Conservation (phyloP, 2,797 vertebrate species). For the Eremophila alpestris region DNA sequence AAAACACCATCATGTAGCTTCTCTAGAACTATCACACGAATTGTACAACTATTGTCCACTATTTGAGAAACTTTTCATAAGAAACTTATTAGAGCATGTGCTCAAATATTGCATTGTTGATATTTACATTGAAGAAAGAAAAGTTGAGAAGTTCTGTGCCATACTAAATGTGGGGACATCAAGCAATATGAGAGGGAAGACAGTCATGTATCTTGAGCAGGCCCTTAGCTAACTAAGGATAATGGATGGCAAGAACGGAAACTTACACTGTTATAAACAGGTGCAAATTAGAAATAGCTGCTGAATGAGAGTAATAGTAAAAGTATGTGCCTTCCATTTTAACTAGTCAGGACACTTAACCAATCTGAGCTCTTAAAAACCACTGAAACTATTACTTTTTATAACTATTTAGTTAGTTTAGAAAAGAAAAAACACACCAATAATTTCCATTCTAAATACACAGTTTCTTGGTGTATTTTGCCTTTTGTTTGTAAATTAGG, state of each 20-base stretch:
- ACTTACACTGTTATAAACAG: not conserved
- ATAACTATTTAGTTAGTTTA: not conserved
- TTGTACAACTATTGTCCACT: not conserved
- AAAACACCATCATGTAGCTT: not conserved
- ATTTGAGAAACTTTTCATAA: not conserved
- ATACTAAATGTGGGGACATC: not conserved
- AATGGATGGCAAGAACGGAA: not conserved
- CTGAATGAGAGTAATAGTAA: not conserved
- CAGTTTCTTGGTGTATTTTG: not conserved
- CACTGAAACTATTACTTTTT: not conserved
- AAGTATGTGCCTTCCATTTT: not conserved
- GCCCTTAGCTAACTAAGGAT: not conserved
- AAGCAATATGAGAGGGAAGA: not conserved
- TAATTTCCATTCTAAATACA: not conserved
- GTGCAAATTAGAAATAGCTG: not conserved
- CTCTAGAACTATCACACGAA: not conserved
- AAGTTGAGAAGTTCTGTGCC: not conserved
- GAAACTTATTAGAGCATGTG: not conserved
- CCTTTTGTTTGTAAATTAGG: not conserved
- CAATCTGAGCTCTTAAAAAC: not conserved
- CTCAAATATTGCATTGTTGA: not conserved
- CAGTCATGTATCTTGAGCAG: not conserved
- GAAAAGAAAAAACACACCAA: not conserved
- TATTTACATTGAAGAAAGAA: not conserved
- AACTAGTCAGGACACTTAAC: not conserved